phyloP scores from a whole-genome alignment of 2,888 invertebrate species.

The Antitype chi region DNA sequence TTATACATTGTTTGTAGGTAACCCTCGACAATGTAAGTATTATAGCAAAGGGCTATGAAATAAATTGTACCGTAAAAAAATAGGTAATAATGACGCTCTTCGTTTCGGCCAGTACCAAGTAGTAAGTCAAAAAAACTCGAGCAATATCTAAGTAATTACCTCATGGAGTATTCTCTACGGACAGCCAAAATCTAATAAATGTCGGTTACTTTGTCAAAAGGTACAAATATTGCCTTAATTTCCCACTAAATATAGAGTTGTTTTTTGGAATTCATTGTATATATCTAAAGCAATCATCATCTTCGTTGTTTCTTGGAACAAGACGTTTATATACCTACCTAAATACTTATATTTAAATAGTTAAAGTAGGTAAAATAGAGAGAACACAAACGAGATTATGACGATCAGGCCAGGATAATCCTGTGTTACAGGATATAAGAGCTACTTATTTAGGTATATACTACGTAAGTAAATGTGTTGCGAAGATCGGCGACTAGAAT shows the following conservation, averaged over 20 bases:
- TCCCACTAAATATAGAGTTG: slow-evolving; percentile 4
- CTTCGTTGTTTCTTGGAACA: not conserved
- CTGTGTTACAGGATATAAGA: slow-evolving; percentile 13
- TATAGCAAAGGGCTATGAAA: slow-evolving; percentile 30
- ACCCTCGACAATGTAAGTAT: slow-evolving; percentile 16
- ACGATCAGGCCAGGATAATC: slow-evolving; percentile 42
- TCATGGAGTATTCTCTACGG: slow-evolving; percentile 46
- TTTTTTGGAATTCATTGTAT: slow-evolving; percentile 11
- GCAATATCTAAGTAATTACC: slow-evolving; percentile 53
- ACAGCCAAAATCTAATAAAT: slow-evolving; percentile 43
- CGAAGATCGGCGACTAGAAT: slow-evolving; percentile 26
- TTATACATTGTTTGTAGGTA: slow-evolving; percentile 13
- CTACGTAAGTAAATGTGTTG: slow-evolving; percentile 18
- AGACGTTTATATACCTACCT: not conserved
- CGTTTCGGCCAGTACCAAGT: slow-evolving; percentile 19
- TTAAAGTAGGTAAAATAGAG: not conserved
- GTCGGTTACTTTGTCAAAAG: slow-evolving; percentile 35
- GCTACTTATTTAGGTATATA: slow-evolving; percentile 9
- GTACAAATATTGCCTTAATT: slow-evolving; percentile 44
- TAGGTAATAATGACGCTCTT: slow-evolving; percentile 46
- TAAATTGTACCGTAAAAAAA: slow-evolving; percentile 53
- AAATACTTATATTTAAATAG: not conserved
- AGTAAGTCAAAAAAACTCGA: slow-evolving; percentile 41
- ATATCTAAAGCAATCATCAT: not conserved
- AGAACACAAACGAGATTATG: slow-evolving; percentile 35